Evolutionary conservation across 2,888 invertebrate species (phyloP).

Genomic region (Rhagonycha fulva): DNA sequence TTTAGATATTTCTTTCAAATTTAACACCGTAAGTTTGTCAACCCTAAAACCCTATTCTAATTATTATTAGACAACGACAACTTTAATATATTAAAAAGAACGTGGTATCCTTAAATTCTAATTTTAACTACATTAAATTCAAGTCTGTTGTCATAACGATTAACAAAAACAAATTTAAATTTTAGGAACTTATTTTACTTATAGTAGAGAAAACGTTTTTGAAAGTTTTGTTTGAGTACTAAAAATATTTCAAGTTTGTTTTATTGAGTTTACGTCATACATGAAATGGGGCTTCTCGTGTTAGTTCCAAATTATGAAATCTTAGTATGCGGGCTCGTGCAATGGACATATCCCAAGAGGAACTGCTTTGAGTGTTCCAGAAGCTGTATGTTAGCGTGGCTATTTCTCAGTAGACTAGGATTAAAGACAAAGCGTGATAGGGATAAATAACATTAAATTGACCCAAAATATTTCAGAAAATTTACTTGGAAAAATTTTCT

Average conservation of each 20-base stretch:
- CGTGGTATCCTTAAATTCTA: background rate
- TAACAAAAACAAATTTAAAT: background rate
- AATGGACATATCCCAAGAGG: conserved; percentile 2
- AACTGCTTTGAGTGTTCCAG: background rate
- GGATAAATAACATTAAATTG: conserved; percentile 1
- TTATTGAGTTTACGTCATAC: background rate
- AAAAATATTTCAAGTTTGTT: background rate
- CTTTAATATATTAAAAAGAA: background rate
- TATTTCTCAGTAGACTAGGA: conserved; percentile 10
- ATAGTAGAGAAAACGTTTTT: background rate
- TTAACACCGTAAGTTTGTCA: background rate
- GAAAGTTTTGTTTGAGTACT: background rate
- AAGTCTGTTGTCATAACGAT: background rate
- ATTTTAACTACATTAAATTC: background rate
- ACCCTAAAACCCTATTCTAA: background rate
- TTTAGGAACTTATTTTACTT: background rate
- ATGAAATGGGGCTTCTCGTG: background rate
- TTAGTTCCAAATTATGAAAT: background rate
- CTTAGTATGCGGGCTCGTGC: conserved; percentile 10
- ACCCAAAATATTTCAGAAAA: background rate
- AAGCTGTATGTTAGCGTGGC: conserved; percentile 4
- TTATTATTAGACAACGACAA: background rate
- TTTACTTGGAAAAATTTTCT: background rate
- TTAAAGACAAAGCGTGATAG: conserved; percentile 6
- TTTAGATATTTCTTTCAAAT: background rate